Percentiles rank a stretch among this genome's conserved stretches.
These are phyloP conservation scores for Baryphthengus martii DNA, from an alignment of 2,113 vertebrate species.

Conservation along the genomic window DNA sequence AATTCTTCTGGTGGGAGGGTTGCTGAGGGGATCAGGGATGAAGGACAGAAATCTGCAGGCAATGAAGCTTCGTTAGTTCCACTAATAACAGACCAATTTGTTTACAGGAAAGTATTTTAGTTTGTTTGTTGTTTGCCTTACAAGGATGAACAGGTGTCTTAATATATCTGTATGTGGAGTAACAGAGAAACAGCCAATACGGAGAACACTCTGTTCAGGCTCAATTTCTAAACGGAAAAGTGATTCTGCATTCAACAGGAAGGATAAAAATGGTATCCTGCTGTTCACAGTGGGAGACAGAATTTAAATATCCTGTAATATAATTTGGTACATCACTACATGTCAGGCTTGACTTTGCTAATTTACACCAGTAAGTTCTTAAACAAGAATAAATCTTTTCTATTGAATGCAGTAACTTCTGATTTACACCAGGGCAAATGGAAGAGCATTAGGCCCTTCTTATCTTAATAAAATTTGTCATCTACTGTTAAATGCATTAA, in stretches of 20 bases:
- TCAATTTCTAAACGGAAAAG: slow-evolving; percentile 49
- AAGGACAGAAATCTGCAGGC: not conserved
- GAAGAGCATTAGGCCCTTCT: not conserved
- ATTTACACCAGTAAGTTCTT: slow-evolving; percentile 42
- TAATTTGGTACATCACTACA: slow-evolving; percentile 67
- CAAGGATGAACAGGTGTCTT: slow-evolving; percentile 42
- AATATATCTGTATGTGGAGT: not conserved
- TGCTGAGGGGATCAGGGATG: not conserved
- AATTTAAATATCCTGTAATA: slow-evolving; percentile 70
- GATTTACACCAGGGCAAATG: not conserved
- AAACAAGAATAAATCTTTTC: not conserved
- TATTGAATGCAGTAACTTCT: not conserved
- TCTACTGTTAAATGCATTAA: slow-evolving; percentile 32
- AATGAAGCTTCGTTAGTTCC: slow-evolving; percentile 24
- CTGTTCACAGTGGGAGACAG: slow-evolving; percentile 64
- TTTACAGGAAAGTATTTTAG: slow-evolving; percentile 7
- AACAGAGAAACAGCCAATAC: slow-evolving; percentile 38
- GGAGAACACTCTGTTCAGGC: not conserved
- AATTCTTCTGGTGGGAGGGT: not conserved
- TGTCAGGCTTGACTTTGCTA: slow-evolving; percentile 50
- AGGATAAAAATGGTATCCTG: slow-evolving; percentile 66
- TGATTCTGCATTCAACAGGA: slow-evolving; percentile 52
- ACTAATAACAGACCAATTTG: slow-evolving; percentile 34
- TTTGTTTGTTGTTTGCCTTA: slow-evolving; percentile 29
- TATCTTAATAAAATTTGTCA: slow-evolving; percentile 43